Evolutionary conservation across 2,797 vertebrate genomes (phyloP).

Genomic region (Peromyscus aztecus): DNA sequence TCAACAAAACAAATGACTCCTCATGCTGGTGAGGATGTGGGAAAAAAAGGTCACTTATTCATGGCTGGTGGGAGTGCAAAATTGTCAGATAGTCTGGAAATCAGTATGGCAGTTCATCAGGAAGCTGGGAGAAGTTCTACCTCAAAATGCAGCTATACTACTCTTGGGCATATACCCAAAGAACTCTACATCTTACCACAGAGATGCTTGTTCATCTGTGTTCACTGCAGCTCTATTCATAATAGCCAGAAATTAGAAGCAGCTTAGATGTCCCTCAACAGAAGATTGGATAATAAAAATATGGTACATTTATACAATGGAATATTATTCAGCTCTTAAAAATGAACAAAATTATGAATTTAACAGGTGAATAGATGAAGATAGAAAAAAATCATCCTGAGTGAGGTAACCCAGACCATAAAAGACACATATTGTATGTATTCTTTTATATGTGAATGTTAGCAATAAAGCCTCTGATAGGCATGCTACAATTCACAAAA

Average conservation of each 20-base stretch:
- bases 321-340: neutral
- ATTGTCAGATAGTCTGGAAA: neutral
- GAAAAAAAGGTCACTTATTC: neutral
- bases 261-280: neutral
- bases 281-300: neutral
- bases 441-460: neutral
- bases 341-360: neutral
- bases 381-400: neutral
- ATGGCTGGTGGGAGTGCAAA: neutral
- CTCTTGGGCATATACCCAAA: neutral
- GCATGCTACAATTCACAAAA: neutral
- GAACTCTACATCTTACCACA: neutral
- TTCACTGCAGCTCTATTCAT: neutral
- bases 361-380: neutral
- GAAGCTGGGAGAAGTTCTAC: neutral
- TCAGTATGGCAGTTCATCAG: neutral
- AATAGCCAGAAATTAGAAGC: neutral
- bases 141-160: neutral
- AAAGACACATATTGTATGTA: neutral
- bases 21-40: neutral
- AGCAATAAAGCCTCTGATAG: neutral
- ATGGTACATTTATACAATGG: neutral
- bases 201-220: neutral
- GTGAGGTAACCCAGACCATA: neutral
- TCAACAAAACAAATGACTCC: neutral